Evolutionary conservation across 2,888 invertebrate species (phyloP), one percentile per base, ranked within the genome.

Genomic region (Thalpophila matura): DNA sequence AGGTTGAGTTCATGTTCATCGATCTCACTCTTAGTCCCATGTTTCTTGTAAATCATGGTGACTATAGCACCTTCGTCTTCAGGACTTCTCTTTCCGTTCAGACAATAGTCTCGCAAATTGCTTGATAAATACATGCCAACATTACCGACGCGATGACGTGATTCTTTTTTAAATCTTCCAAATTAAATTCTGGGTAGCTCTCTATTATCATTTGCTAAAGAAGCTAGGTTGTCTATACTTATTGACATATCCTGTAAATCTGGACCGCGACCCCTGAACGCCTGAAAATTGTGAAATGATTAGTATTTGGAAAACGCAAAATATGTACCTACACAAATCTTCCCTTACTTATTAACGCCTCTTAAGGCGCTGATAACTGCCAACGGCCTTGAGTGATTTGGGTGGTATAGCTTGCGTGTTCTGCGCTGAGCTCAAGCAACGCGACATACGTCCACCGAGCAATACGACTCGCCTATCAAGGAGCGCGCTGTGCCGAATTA

Each of bases 81-180:
- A 0, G 81, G 74, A 4, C 80, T 61, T 0, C 83, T 86, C 4
- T 69, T 53, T 1, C 51, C 47, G 9, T 79, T 70, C 24, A 74
- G 78, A 0, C 88, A 58, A 53, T 80, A 89, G 10, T 87, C 73
- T 0, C 83, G 67, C 1, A 90, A 49, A 45, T 82, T 86, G 9
- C 79, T 74, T 0, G 90, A 87, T 4, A 87, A 5, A 57, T 86
- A 90, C 18, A 83, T 74, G 1, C 86, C 88, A 0, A 81, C 45
- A 57, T 84, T 57, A 0, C 80, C 85, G 3, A 74, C 50, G 9
- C 67, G 75, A 33, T 65, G 54, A 84, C 74, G 10, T 82, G 83
- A 7, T 72, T 80, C 1, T 74, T 27, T 35, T 49, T 80, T 67
- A 85, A 87, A 4, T 57, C 58, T 10, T 86, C 77, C 3, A 79